Evolutionary conservation across 2,113 vertebrate genomes (phyloP).

Genomic region (Picathartes gymnocephalus): DNA sequence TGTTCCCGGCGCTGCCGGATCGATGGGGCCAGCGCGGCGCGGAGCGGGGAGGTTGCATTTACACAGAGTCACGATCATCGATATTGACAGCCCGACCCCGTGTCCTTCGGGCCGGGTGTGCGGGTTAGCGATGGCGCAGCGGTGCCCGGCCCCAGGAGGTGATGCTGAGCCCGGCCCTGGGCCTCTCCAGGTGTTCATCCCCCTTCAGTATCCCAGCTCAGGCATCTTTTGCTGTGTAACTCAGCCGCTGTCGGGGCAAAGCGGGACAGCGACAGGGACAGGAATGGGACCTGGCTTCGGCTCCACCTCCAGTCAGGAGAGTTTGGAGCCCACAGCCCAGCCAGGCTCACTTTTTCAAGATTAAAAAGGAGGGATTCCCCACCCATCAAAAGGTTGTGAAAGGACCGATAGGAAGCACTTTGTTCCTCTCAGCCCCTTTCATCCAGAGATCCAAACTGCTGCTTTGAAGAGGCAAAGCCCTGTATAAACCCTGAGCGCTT

Average conservation of each 20-base stretch:
- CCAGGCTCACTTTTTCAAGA: neutral
- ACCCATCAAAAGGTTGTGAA: neutral
- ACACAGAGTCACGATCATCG: neutral
- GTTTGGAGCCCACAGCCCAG: neutral
- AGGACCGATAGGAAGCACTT: neutral
- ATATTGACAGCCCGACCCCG: neutral
- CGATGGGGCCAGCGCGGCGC: neutral
- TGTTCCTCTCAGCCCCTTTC: no score
- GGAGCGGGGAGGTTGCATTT: neutral
- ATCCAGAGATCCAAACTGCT: no score
- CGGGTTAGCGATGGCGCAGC: neutral
- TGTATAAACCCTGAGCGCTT: neutral
- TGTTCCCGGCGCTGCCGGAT: neutral
- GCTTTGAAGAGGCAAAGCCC: neutral
- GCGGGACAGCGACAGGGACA: neutral
- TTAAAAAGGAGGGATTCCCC: neutral
- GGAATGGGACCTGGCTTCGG: neutral
- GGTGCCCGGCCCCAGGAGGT: neutral
- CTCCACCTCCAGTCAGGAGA: accelerated
- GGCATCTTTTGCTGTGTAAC: accelerated
- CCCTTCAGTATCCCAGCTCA: accelerated
- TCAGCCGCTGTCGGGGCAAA: accelerated
- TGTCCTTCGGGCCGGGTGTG: neutral
- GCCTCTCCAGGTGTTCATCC: accelerated
- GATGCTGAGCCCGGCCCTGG: neutral